Base-by-base conservation (phyloP, 2,113 vertebrate genomes). In the Esox niger region DNA sequence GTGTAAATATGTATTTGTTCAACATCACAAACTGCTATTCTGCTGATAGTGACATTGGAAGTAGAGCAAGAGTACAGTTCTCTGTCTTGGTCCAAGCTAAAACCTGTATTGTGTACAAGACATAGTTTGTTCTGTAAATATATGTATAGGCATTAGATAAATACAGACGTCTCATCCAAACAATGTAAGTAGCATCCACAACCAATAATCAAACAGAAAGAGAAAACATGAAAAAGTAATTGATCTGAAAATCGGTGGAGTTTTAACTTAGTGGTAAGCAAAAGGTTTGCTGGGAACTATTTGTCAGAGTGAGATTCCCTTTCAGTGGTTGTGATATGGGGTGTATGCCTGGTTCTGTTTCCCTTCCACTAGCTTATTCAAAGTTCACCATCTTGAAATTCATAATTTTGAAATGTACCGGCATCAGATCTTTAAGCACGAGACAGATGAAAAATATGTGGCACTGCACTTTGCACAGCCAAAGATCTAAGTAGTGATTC, bases 1-100 rank as follows among this genome's bases (percentile, higher is more conserved):
- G 73, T 82, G 89, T 90, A 91, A 85, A 91, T 90, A 90, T 86
- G 82, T 87, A 86, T 86, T 85, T 85, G 84, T 90, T 87, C 69
- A 68, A 73, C 81, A 86, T 79, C 80, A 79, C 79, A 87, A 62
- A 83, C 71, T 80, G 80, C 84, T 78, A 11, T 90, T 88, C 79
- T 88, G 89, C 86, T 73, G 74, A 82, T 80, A 71, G 80, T 81
- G 79, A 79, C 79, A 83, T 68, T 79, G 82, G 80, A 76, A 77
- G 77, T 85, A 85, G 81, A 80, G 84, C 82, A 75, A 87, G 46
- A 54, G 71, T 80, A 74, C 78, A 86, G 84, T 80, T 69, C 84
- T 74, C 60, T 46, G 84, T 82, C 78, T 86, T 78, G 74, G 81
- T 84, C 76, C 9, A 43, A 82, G 82, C 79, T 78, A 82, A 76